Evolutionary conservation across 2,113 vertebrate genomes (phyloP).

Genomic region (Sinocyclocheilus maitianheensis): DNA sequence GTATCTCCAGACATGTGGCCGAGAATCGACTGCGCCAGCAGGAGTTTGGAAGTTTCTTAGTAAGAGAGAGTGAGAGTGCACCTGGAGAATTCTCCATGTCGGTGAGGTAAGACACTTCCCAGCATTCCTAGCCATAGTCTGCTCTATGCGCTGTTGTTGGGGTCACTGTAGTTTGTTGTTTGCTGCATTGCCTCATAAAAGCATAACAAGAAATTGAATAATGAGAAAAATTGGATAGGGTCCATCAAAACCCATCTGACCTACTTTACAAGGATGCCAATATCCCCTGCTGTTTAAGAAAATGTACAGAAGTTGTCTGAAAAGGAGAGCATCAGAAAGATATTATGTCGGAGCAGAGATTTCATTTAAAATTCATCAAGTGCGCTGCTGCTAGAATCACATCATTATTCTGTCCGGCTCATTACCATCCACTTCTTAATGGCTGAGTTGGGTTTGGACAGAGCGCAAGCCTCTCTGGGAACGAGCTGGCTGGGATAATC

Average conservation of each 20-base stretch:
- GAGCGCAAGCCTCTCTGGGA: not conserved
- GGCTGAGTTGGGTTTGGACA: constrained; percentile 25
- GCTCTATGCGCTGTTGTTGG: not conserved
- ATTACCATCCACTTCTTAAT: constrained; percentile 28
- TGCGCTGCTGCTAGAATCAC: constrained; percentile 5
- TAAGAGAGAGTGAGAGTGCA: constrained; percentile 91
- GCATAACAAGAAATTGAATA: not conserved
- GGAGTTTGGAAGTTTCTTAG: constrained; percentile 87
- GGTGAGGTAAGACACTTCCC: constrained; percentile 79
- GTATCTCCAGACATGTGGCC: constrained; percentile 87
- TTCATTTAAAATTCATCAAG: constrained; percentile 46
- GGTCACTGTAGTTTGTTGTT: not conserved
- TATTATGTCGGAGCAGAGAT: constrained; percentile 2
- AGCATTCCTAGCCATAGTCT: not conserved
- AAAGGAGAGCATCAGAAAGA: constrained; percentile 33
- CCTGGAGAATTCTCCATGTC: constrained; percentile 95
- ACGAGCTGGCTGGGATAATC: not conserved
- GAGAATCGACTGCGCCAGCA: constrained; percentile 82
- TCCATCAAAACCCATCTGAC: constrained; percentile 2
- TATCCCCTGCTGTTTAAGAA: constrained; percentile 1
- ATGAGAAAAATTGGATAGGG: not conserved
- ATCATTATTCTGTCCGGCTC: constrained; percentile 33
- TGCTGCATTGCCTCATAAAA: not conserved
- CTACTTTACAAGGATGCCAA: constrained; percentile 10
- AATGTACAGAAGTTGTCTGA: constrained; percentile 24